phyloP scores from a whole-genome alignment of 2,888 invertebrate species.

The Homarus gammarus region DNA sequence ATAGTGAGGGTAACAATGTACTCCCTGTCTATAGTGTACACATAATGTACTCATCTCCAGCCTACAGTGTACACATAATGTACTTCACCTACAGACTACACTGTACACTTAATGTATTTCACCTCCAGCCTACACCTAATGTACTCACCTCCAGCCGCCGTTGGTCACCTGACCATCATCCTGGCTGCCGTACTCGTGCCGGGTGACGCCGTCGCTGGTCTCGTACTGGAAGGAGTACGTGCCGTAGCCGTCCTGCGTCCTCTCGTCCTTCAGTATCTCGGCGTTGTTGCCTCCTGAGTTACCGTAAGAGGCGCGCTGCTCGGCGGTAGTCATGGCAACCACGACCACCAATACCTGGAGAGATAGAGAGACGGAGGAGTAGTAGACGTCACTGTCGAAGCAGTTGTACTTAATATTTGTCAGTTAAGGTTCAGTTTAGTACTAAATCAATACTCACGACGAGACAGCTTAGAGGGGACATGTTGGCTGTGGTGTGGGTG shows the following conservation, averaged over 20 bases:
- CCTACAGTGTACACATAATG: background rate
- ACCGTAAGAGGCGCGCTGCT: background rate
- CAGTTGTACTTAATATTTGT: too few relatives aligned
- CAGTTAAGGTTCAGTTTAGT: too few relatives aligned
- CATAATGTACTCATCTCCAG: background rate
- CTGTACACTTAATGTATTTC: background rate
- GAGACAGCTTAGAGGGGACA: too few relatives aligned
- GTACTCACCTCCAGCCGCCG: slow-evolving; percentile 65
- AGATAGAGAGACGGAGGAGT: too few relatives aligned
- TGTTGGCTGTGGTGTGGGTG: too few relatives aligned
- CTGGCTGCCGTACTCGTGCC: slow-evolving; percentile 62
- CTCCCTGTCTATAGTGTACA: background rate
- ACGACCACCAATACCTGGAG: background rate
- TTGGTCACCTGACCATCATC: slow-evolving; percentile 52
- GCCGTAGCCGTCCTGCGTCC: slow-evolving; percentile 60
- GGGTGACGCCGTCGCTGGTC: slow-evolving; percentile 53
- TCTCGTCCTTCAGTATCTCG: slow-evolving; percentile 55
- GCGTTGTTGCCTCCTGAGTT: background rate
- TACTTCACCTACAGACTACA: background rate
- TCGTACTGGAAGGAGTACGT: slow-evolving; percentile 63
- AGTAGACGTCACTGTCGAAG: too few relatives aligned
- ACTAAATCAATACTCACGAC: too few relatives aligned
- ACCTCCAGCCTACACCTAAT: too few relatives aligned
- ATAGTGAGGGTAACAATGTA: background rate
- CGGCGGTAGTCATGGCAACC: background rate